phyloP scores from a whole-genome alignment of 2,797 vertebrate genomes.

The Phoxinus dragarum region DNA sequence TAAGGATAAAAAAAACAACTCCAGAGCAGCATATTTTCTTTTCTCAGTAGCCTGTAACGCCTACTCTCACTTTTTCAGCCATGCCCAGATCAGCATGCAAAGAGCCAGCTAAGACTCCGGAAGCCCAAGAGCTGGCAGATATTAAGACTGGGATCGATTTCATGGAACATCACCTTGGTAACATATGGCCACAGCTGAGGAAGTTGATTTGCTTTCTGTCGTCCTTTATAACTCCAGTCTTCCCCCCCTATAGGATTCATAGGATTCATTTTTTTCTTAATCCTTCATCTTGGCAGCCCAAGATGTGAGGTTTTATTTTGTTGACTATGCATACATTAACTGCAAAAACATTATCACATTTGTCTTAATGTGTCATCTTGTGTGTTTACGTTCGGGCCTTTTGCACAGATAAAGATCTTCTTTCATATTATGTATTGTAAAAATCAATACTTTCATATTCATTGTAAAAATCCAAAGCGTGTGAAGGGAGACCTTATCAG shows the following conservation, averaged over 20 bases:
- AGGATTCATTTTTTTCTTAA: neutral
- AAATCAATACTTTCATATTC: conserved; percentile 41
- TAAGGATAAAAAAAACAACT: neutral
- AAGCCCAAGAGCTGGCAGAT: conserved; percentile 72
- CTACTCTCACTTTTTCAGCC: conserved; percentile 60
- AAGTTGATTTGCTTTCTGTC: conserved; percentile 74
- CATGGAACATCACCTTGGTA: conserved; percentile 77
- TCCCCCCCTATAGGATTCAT: neutral
- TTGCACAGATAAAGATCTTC: conserved; percentile 24
- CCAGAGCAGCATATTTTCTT: conserved; percentile 1
- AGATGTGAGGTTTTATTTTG: conserved; percentile 24
- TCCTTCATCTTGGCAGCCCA: conserved; percentile 31
- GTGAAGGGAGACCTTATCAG: conserved; percentile 39
- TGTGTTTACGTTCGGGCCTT: conserved; percentile 22
- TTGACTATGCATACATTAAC: conserved; percentile 34
- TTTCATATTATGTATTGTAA: conserved; percentile 15
- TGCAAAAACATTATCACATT: conserved; percentile 2
- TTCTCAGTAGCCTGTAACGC: conserved; percentile 47
- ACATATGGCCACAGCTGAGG: conserved; percentile 75
- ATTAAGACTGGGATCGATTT: conserved; percentile 73
- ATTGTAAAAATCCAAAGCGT: conserved; percentile 38
- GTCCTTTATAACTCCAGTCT: conserved; percentile 54
- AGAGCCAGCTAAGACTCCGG: conserved; percentile 60
- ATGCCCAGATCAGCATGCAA: conserved; percentile 72
- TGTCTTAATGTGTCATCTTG: conserved; percentile 31